phyloP scores from a whole-genome alignment of 2,113 vertebrate species.

The Psammodynastes pulverulentus region DNA sequence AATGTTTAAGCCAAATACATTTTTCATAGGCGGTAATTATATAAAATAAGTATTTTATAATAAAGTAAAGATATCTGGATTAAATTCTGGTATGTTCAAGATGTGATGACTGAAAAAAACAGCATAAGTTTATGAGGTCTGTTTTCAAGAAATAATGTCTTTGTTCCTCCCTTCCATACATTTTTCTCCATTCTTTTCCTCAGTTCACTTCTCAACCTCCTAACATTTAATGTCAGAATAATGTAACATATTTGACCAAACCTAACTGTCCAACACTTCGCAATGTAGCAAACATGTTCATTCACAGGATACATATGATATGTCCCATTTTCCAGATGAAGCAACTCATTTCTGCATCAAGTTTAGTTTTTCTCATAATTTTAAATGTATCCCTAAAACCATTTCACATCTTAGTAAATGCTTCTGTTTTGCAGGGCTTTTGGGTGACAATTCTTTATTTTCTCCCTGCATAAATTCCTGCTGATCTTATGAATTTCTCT shows the following conservation, averaged over 20 bases:
- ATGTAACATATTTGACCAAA: slow-evolving; percentile 69
- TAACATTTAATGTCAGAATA: slow-evolving; percentile 65
- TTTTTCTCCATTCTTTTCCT: slow-evolving; percentile 67
- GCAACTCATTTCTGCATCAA: slow-evolving; percentile 70
- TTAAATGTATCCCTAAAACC: slow-evolving; percentile 65
- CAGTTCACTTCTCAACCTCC: slow-evolving; percentile 59
- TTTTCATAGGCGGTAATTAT: not conserved
- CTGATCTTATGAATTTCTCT: slow-evolving; percentile 37
- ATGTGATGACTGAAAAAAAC: slow-evolving; percentile 39
- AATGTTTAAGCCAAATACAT: not conserved
- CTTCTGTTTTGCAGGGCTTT: slow-evolving; percentile 69
- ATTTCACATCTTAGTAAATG: slow-evolving; percentile 70
- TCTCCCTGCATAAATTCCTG: slow-evolving; percentile 46
- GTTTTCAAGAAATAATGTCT: slow-evolving; percentile 54
- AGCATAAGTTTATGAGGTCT: slow-evolving; percentile 44
- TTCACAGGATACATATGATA: slow-evolving; percentile 65
- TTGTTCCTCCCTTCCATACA: slow-evolving; percentile 68
- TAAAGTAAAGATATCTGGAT: not conserved
- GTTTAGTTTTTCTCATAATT: slow-evolving; percentile 70
- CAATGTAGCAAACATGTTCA: slow-evolving; percentile 71
- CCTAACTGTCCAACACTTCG: slow-evolving; percentile 70
- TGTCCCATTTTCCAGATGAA: slow-evolving; percentile 70
- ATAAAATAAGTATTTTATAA: not conserved
- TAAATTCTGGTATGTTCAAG: slow-evolving; percentile 30
- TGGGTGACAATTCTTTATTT: slow-evolving; percentile 74